These are phyloP conservation scores for Helicoverpa zea DNA, from an alignment of 1,140 invertebrate species.

Conservation along the genomic window DNA sequence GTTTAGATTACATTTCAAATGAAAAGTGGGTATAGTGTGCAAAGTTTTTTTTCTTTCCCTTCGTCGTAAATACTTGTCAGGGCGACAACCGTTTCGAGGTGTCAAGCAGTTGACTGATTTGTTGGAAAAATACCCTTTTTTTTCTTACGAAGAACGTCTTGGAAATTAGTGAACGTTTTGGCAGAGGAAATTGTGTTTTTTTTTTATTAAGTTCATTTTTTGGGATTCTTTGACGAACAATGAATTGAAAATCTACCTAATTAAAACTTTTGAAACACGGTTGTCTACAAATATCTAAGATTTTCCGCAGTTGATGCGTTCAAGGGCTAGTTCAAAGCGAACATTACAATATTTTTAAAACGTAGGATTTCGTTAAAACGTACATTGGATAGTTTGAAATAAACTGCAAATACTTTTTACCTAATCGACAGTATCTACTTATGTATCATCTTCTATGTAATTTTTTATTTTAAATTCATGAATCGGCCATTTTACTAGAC, in stretches of 20 bases:
- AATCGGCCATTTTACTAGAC: too few relatives aligned
- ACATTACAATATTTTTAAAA: too few relatives aligned
- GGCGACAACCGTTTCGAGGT: conserved; percentile 54
- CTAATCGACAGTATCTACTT: too few relatives aligned
- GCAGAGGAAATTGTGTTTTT: conserved; percentile 1
- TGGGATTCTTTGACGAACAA: neutral
- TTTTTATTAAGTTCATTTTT: conserved; percentile 12
- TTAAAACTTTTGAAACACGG: too few relatives aligned
- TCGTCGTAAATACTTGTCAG: conserved; percentile 75
- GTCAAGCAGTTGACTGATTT: conserved; percentile 78
- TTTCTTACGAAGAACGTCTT: neutral
- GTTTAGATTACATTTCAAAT: conserved; percentile 79
- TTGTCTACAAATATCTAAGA: too few relatives aligned
- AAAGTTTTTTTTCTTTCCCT: conserved; percentile 68
- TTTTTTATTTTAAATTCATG: too few relatives aligned
- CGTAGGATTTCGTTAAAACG: too few relatives aligned
- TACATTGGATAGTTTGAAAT: too few relatives aligned
- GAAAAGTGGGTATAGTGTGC: conserved; percentile 77
- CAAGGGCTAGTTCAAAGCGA: too few relatives aligned
- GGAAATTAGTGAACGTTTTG: conserved; percentile 27
- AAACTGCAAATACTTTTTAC: too few relatives aligned
- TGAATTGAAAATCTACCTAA: neutral
- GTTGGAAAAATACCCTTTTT: conserved; percentile 54
- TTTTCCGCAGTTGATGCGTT: too few relatives aligned
- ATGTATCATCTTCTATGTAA: too few relatives aligned